Percentiles rank a stretch among this genome's conserved stretches.
Evolutionary conservation across 2,113 vertebrate genomes (phyloP).

Genomic region (Laticauda laticaudata): DNA sequence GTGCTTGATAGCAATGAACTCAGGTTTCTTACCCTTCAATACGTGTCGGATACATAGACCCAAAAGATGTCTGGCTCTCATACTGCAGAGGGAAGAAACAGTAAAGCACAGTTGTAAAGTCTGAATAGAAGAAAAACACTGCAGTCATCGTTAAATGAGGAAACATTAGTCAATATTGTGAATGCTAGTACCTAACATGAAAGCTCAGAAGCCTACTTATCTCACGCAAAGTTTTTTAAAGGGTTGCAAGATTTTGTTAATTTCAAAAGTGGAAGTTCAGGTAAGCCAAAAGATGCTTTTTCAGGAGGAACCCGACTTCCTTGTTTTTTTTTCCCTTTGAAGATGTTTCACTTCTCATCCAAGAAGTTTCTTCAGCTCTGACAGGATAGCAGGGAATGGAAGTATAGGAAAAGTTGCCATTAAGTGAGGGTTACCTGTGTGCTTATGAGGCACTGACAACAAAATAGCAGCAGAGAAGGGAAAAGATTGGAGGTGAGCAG

Average conservation of each 20-base stretch:
- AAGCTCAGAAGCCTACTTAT: background rate
- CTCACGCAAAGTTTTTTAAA: background rate
- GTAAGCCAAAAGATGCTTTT: background rate
- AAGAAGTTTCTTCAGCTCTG: too few relatives aligned
- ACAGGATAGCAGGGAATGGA: background rate
- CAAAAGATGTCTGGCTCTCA: conserved; percentile 93
- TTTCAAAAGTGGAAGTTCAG: background rate
- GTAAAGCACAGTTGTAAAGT: conserved; percentile 4
- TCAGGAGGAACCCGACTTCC: too few relatives aligned
- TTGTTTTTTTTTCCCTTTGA: too few relatives aligned
- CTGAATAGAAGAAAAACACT: background rate
- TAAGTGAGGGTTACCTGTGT: background rate
- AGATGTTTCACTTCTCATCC: too few relatives aligned
- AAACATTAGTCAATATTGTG: background rate
- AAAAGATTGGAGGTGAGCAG: background rate
- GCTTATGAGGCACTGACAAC: background rate
- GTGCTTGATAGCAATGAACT: background rate
- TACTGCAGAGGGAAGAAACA: conserved; percentile 72
- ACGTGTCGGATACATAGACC: conserved; percentile 91
- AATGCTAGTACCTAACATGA: background rate
- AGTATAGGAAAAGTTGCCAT: background rate
- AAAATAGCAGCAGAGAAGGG: background rate
- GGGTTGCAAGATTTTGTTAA: background rate
- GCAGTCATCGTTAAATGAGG: background rate
- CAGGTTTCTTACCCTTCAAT: conserved; percentile 85